phyloP scores from a whole-genome alignment of 1,140 invertebrate genomes.

The Trinorchestia longiramus region DNA sequence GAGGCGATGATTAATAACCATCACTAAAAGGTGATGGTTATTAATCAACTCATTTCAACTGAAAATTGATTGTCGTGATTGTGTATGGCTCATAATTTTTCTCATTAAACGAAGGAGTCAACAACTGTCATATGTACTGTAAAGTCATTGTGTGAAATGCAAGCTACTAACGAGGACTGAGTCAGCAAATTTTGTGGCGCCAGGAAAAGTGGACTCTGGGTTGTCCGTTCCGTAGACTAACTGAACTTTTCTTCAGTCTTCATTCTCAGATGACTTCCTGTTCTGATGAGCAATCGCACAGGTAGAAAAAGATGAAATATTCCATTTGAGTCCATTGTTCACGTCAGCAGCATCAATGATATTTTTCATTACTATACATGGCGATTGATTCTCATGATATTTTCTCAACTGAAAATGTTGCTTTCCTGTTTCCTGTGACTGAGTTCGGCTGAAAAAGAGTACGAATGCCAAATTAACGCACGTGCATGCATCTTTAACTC shows the following conservation, averaged over 20 bases:
- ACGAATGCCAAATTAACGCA: too few species aligned
- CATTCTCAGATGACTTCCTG: too few species aligned
- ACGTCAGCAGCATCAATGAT: neutral
- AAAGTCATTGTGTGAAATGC: neutral
- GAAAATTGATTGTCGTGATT: neutral
- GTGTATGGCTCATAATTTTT: neutral
- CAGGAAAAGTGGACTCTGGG: neutral
- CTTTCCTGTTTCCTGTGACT: too few species aligned
- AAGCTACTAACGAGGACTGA: neutral
- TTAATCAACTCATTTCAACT: neutral
- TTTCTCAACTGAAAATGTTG: too few species aligned
- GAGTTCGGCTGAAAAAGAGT: too few species aligned
- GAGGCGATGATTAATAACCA: too few species aligned
- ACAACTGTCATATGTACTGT: neutral
- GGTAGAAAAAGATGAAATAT: neutral
- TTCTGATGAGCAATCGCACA: too few species aligned
- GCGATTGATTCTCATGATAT: too few species aligned
- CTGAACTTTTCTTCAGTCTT: neutral
- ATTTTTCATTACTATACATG: too few species aligned
- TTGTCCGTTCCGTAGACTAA: neutral
- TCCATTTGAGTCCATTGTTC: neutral
- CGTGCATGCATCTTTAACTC: too few species aligned
- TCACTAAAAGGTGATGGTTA: neutral
- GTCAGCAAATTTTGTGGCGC: constrained; percentile 8
- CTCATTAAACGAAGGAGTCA: neutral